Evolutionary conservation across 2,888 invertebrate genomes (phyloP).

Genomic region (Omphaloscelis lunosa): DNA sequence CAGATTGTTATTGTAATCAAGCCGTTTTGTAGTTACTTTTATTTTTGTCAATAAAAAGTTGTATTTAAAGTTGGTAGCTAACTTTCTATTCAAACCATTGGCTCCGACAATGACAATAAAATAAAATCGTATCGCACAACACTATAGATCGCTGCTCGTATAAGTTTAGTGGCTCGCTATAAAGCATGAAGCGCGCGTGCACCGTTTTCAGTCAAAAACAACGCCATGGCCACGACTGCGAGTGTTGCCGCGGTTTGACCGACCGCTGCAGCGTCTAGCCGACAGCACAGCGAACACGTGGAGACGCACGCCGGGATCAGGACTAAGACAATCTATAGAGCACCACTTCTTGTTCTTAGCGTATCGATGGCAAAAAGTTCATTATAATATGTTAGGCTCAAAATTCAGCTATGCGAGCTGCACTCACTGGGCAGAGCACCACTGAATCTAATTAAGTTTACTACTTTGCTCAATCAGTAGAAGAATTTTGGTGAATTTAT

Average conservation of each 20-base stretch:
- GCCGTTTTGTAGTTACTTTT: neutral
- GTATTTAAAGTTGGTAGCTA: neutral
- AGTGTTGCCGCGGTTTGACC: slow-evolving; percentile 84
- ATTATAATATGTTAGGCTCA: too few species aligned
- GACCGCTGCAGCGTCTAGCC: slow-evolving; percentile 79
- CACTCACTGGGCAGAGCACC: too few species aligned
- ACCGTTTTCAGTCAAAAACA: slow-evolving; percentile 89
- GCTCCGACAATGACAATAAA: slow-evolving; percentile 32
- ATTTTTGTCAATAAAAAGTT: neutral
- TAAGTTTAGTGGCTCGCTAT: slow-evolving; percentile 75
- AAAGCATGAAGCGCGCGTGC: slow-evolving; percentile 86
- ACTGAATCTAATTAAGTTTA: neutral
- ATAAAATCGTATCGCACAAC: slow-evolving; percentile 39
- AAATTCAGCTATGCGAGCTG: too few species aligned
- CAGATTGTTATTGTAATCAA: neutral
- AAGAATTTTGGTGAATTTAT: neutral
- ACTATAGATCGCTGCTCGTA: slow-evolving; percentile 54
- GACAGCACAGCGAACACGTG: slow-evolving; percentile 69
- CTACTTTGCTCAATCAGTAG: neutral
- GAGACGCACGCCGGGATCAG: slow-evolving; percentile 69
- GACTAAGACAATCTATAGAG: slow-evolving; percentile 54
- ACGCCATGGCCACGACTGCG: slow-evolving; percentile 85
- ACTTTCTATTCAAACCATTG: slow-evolving; percentile 29
- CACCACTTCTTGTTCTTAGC: neutral
- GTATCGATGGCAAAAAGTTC: neutral